A percentile compares a stretch with the other conserved stretches of the same genome.
phyloP scores from a whole-genome alignment of 2,797 vertebrate species.

The Trachops cirrhosus region DNA sequence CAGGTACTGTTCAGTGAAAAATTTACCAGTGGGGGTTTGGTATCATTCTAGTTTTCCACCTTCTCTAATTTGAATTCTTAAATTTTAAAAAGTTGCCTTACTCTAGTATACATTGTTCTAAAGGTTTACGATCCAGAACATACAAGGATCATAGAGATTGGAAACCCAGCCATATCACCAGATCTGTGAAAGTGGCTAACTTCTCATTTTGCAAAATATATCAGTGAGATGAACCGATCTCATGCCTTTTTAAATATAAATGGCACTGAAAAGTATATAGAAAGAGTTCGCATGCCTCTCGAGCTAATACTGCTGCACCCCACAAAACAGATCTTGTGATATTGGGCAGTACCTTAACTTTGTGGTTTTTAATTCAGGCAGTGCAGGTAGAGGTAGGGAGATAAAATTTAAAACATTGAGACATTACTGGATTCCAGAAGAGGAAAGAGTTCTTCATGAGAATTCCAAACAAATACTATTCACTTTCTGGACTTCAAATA shows the following conservation, averaged over 20 bases:
- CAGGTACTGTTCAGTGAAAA: slow-evolving; percentile 93
- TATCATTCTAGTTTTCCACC: slow-evolving; percentile 73
- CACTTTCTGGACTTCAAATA: slow-evolving; percentile 82
- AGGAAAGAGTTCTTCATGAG: slow-evolving; percentile 83
- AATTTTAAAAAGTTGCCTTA: slow-evolving; percentile 66
- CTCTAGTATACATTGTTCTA: slow-evolving; percentile 76
- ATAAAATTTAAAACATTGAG: slow-evolving; percentile 68
- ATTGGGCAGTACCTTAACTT: slow-evolving; percentile 74
- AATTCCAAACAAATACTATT: slow-evolving; percentile 81
- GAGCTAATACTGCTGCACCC: slow-evolving; percentile 64
- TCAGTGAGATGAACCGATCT: slow-evolving; percentile 69
- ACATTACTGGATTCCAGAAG: slow-evolving; percentile 83
- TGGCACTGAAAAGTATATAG: slow-evolving; percentile 54
- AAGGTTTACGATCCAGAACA: slow-evolving; percentile 77
- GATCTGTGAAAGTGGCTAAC: slow-evolving; percentile 85
- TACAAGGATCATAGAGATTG: slow-evolving; percentile 92
- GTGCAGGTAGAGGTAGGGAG: slow-evolving; percentile 76
- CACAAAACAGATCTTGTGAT: slow-evolving; percentile 85
- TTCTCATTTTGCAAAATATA: slow-evolving; percentile 68
- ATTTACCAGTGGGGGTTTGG: slow-evolving; percentile 65
- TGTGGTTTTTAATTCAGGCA: slow-evolving; percentile 74
- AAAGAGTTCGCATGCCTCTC: slow-evolving; percentile 71
- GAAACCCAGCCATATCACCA: slow-evolving; percentile 95
- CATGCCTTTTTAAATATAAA: slow-evolving; percentile 71
- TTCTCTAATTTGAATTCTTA: slow-evolving; percentile 80